Evolutionary conservation across 2,888 invertebrate species (phyloP), one percentile per base, ranked within the genome.

Genomic region (Melanargia galathea): DNA sequence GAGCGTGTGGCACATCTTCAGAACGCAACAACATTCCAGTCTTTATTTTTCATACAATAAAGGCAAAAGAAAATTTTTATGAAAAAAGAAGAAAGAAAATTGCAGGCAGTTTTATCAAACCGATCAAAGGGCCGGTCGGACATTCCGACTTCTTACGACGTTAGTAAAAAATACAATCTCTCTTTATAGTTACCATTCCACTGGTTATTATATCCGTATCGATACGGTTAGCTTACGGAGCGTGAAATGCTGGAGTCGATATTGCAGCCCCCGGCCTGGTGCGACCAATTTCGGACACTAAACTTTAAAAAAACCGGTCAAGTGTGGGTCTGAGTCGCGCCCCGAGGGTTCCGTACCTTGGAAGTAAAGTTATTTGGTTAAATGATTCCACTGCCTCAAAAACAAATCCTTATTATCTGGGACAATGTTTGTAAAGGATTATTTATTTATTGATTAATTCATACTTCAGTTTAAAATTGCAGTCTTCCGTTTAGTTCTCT

Each of bases 161-260:
- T 87, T 90, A 90, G 88, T 90, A 90, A 90, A 90, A 66, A 90
- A 90, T 86, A 90, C 90, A 90, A 90, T 90, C 90, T 90, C 82
- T 86, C 90, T 90, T 90, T 90, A 90, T 90, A 90, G 90, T 90
- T 90, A 90, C 87, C 88, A 90, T 90, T 90, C 82, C 87, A 86
- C 85, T 89, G 90, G 90, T 90, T 90, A 90, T 90, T 90, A 86
- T 88, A 87, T 86, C 86, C 86, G 86, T 86, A 85, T 86, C 87
- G 89, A 87, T 87, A 87, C 83, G 83, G 82, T 80, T 78, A 81
- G 81, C 86, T 89, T 87, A 87, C 87, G 83, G 86, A 89, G 79
- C 90, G 90, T 90, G 90, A 87, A 91, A 90, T 85, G 83, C 79
- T 80, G 79, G 83, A 84, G 76, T 86, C 78, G 79, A 86, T 87